Evolutionary conservation across 2,888 invertebrate species (phyloP).

Genomic region (Lasioglossum morio): DNA sequence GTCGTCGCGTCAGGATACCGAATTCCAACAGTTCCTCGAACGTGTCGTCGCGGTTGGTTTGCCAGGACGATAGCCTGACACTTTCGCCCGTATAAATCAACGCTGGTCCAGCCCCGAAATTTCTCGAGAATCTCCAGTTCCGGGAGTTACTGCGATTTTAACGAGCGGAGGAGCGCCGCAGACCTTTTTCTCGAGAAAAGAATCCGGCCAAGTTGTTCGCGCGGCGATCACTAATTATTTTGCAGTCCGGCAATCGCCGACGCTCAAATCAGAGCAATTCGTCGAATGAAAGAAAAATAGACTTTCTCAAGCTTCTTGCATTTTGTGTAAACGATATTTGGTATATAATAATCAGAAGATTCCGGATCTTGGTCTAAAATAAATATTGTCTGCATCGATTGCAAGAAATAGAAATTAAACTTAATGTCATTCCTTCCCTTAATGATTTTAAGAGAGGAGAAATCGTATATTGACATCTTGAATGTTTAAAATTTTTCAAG

Average conservation of each 20-base stretch:
- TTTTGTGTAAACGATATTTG: too few relatives aligned
- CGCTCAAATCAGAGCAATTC: background rate
- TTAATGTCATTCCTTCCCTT: too few relatives aligned
- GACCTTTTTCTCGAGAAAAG: background rate
- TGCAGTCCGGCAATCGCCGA: background rate
- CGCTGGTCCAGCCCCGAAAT: constrained; percentile 1
- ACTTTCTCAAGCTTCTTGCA: too few relatives aligned
- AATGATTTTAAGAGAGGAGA: too few relatives aligned
- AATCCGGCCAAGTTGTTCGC: background rate
- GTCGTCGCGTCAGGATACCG: constrained; percentile 49
- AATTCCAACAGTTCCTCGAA: constrained; percentile 46
- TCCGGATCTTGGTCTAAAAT: too few relatives aligned
- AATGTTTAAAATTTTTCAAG: too few relatives aligned
- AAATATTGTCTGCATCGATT: too few relatives aligned
- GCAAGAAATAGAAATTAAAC: too few relatives aligned
- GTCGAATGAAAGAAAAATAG: background rate
- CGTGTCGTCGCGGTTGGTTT: constrained; percentile 17
- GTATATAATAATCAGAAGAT: too few relatives aligned
- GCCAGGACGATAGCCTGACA: constrained; percentile 25
- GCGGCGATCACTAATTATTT: background rate
- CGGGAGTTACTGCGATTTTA: constrained; percentile 8
- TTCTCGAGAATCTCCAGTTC: constrained; percentile 37
- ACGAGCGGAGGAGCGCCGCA: background rate
- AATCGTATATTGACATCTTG: too few relatives aligned
- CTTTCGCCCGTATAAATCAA: constrained; percentile 47